These are phyloP conservation scores for Burhinus bistriatus DNA, from an alignment of 2,113 vertebrate species.

Conservation along the genomic window DNA sequence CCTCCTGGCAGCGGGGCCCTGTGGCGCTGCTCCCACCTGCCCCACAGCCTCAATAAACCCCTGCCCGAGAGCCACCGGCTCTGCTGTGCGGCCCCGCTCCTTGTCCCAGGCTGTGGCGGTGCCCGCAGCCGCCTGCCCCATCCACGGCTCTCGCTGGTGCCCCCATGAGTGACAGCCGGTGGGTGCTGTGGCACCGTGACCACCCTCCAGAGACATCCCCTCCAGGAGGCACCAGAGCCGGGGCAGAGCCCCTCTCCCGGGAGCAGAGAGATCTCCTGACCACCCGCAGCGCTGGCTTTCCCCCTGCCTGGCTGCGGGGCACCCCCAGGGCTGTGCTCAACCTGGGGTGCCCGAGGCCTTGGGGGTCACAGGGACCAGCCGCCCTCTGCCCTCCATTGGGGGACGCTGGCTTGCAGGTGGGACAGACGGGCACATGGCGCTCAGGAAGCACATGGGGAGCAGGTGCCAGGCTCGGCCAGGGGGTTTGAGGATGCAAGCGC, in stretches of 20 bases:
- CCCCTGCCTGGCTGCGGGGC: not conserved
- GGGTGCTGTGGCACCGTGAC: not conserved
- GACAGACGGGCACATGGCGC: fast-evolving
- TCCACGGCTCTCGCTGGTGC: fast-evolving
- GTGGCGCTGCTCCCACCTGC: not conserved
- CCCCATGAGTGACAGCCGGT: fast-evolving
- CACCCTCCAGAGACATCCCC: not conserved
- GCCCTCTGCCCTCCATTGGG: not conserved
- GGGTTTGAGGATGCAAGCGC: not conserved
- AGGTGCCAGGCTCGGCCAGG: fast-evolving
- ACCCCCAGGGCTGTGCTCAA: not conserved
- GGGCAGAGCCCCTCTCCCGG: not conserved
- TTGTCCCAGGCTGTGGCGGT: fast-evolving
- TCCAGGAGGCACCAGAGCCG: fast-evolving
- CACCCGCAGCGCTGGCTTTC: not conserved
- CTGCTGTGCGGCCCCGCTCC: fast-evolving
- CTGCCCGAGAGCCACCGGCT: not conserved
- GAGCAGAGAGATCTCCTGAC: not conserved
- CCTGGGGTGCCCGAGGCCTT: not conserved
- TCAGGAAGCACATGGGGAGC: not conserved
- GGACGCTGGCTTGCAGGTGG: not conserved
- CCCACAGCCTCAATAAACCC: not conserved
- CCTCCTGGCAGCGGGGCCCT: not conserved
- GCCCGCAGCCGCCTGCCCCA: fast-evolving
- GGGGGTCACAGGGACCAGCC: not conserved